Conservation (phyloP, 2,113 vertebrate genomes). For the Thalassarche chlororhynchos region DNA sequence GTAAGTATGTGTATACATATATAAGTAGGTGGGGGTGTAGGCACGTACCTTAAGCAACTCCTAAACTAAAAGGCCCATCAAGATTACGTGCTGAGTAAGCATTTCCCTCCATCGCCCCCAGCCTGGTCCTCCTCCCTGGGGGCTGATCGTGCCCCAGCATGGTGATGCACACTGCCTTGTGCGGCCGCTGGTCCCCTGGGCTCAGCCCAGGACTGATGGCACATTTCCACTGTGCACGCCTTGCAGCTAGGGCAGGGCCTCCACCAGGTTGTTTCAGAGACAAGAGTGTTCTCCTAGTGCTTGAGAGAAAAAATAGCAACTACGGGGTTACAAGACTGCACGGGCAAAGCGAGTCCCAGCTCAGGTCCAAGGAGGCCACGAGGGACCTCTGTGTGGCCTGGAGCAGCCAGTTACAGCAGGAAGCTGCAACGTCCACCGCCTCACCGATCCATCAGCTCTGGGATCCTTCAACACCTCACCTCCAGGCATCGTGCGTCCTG, state of each 20-base stretch:
- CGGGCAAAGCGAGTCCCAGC: not conserved
- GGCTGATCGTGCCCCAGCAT: not conserved
- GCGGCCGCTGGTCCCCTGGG: not conserved
- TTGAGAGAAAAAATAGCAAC: not conserved
- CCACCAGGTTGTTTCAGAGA: not conserved
- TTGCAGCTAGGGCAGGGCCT: not conserved
- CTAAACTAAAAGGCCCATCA: not conserved
- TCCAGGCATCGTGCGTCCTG: not conserved
- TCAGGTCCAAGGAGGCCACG: not conserved
- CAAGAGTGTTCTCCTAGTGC: not conserved
- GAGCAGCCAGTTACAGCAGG: not conserved
- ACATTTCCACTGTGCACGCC: not conserved
- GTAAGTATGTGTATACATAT: fast-evolving
- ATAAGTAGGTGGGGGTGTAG: not conserved
- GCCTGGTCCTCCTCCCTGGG: not conserved
- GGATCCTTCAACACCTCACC: too few relatives aligned
- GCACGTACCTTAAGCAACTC: not conserved
- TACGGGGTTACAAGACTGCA: not conserved
- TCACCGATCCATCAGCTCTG: not conserved
- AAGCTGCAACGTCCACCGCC: not conserved
- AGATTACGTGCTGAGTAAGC: not conserved
- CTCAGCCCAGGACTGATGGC: fast-evolving
- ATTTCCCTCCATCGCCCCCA: not conserved
- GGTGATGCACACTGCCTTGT: not conserved
- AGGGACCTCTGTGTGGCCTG: not conserved